Conservation (phyloP, 2,113 vertebrate genomes). For the Varanus komodoensis region DNA sequence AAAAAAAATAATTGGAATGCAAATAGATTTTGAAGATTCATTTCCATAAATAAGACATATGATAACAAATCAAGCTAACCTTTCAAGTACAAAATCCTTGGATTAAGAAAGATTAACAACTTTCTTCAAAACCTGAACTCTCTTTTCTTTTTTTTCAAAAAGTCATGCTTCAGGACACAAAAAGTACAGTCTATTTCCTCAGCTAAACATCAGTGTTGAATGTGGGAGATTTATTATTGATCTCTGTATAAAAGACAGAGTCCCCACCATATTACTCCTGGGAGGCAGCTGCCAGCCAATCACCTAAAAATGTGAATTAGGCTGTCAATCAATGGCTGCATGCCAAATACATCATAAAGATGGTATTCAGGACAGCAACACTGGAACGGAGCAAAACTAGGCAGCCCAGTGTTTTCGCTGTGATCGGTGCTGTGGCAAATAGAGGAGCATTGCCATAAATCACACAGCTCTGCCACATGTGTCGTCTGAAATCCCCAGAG, state of each 20-base stretch:
- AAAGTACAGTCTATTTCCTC: constrained; percentile 43
- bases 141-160: constrained; percentile 36
- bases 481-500: background rate
- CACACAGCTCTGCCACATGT: background rate
- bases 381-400: constrained; percentile 25
- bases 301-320: constrained; percentile 58
- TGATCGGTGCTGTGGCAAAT: background rate
- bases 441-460: background rate
- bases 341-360: constrained; percentile 46
- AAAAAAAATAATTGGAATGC: background rate
- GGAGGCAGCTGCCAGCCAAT: constrained; percentile 54
- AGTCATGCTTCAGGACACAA: constrained; percentile 34
- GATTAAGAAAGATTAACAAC: constrained; percentile 39
- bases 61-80: constrained; percentile 50
- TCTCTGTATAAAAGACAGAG: constrained; percentile 26
- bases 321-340: constrained; percentile 47
- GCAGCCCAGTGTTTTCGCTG: background rate
- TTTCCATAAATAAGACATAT: background rate
- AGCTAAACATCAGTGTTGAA: constrained; percentile 55
- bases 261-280: constrained; percentile 28
- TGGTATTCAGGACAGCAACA: constrained; percentile 38
- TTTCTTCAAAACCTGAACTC: constrained; percentile 47
- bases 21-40: constrained; percentile 30
- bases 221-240: constrained; percentile 50
- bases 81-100: constrained; percentile 43